Evolutionary conservation across 2,888 invertebrate species (phyloP).

Genomic region (Cerastis rubricosa): DNA sequence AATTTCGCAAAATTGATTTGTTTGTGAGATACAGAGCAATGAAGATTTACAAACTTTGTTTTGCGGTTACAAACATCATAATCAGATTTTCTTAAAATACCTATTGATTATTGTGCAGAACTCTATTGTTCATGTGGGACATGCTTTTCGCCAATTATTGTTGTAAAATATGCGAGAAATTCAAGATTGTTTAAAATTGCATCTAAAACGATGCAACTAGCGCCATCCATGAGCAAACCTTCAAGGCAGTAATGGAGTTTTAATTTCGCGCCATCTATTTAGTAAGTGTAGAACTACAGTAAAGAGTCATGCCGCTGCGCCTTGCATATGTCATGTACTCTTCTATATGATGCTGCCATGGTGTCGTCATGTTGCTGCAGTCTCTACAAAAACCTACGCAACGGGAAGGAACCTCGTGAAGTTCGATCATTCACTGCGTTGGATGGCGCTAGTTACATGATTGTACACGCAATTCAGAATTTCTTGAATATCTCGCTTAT

Average conservation of each 20-base stretch:
- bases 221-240: conserved; percentile 24
- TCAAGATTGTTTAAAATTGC: not conserved
- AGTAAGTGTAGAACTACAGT: conserved; percentile 1
- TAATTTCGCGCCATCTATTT: conserved; percentile 8
- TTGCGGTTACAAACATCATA: conserved; percentile 10
- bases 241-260: not conserved
- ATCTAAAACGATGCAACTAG: not conserved
- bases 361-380: too few species aligned
- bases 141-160: not conserved
- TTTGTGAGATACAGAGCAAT: not conserved
- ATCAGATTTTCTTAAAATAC: not conserved
- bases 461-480: too few species aligned
- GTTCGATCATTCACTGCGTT: too few species aligned
- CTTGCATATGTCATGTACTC: conserved; percentile 40
- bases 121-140: not conserved
- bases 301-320: conserved; percentile 69
- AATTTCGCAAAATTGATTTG: not conserved
- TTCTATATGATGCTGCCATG: too few species aligned
- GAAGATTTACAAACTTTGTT: conserved; percentile 6
- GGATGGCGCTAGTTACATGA: too few species aligned
- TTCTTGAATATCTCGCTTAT: too few species aligned
- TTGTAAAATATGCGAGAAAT: not conserved
- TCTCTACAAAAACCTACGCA: too few species aligned
- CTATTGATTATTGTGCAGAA: not conserved
- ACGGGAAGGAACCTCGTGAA: too few species aligned